Evolutionary conservation across 2,113 vertebrate species (phyloP).

Genomic region (Catharus fuscescens): DNA sequence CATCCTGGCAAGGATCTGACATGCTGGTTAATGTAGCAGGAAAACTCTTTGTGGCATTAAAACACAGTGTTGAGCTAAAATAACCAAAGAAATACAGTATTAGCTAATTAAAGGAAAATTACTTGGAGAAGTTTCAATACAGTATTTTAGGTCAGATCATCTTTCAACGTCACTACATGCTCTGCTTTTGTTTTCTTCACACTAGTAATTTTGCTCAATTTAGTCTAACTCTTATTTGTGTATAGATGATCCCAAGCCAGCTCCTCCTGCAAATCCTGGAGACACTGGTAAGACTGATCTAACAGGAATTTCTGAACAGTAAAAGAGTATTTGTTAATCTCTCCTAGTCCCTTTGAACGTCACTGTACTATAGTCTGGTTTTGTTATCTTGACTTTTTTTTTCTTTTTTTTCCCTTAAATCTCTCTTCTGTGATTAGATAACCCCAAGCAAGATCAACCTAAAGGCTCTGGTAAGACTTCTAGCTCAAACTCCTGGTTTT

Average conservation of each 20-base stretch:
- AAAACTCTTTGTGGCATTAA: background rate
- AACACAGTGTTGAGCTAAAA: background rate
- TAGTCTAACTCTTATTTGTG: background rate
- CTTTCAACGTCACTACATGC: background rate
- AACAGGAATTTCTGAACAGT: background rate
- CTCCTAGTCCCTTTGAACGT: background rate
- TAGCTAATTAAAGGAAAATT: background rate
- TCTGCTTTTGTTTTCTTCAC: background rate
- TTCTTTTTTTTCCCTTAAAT: background rate
- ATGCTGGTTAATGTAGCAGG: background rate
- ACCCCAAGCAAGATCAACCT: background rate
- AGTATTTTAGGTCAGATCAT: background rate
- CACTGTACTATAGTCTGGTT: background rate
- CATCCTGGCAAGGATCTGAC: background rate
- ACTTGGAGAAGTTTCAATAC: background rate
- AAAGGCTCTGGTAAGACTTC: constrained; percentile 29
- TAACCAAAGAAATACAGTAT: background rate
- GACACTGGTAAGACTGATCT: constrained; percentile 16
- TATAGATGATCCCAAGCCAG: background rate
- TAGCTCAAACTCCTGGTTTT: background rate
- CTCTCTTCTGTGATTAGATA: background rate
- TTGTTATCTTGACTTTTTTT: background rate
- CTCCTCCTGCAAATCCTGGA: background rate
- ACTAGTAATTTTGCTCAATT: background rate
- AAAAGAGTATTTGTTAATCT: background rate